Evolutionary conservation across 2,797 vertebrate genomes (phyloP).

Genomic region (Trematomus bernacchii): DNA sequence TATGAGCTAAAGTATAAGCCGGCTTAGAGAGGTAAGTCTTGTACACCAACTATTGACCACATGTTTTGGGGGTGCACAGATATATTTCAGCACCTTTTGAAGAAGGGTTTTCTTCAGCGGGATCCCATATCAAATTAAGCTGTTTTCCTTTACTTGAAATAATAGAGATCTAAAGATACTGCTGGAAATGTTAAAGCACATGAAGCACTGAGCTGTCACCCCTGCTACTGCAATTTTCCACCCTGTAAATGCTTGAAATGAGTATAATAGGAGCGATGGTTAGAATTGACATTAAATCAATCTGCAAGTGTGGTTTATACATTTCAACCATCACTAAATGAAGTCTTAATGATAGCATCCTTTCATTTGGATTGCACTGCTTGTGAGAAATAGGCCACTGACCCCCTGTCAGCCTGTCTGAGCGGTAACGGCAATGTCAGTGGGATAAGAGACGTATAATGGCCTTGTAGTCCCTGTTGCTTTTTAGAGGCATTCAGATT

Average conservation of each 20-base stretch:
- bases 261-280: constrained; percentile 33
- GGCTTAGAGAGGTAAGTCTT: constrained; percentile 79
- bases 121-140: constrained; percentile 42
- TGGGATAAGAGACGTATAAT: constrained; percentile 67
- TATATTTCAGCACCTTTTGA: constrained; percentile 52
- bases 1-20: constrained; percentile 81
- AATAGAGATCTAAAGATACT: constrained; percentile 13
- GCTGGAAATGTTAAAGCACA: constrained; percentile 22
- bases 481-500: constrained; percentile 84
- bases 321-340: constrained; percentile 19
- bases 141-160: constrained; percentile 38
- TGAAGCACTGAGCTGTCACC: constrained; percentile 35
- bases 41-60: constrained; percentile 76
- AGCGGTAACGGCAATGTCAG: constrained; percentile 62
- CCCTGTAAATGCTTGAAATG: constrained; percentile 54
- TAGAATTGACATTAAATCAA: constrained; percentile 40
- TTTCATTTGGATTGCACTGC: constrained; percentile 28
- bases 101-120: constrained; percentile 19
- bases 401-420: constrained; percentile 59
- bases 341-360: constrained; percentile 46
- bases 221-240: constrained; percentile 16
- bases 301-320: constrained; percentile 19
- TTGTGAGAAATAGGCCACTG: constrained; percentile 57
- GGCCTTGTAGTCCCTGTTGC: constrained; percentile 75
- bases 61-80: constrained; percentile 54